phyloP scores from a whole-genome alignment of 1,140 invertebrate species.

The Mizuhopecten yessoensis region DNA sequence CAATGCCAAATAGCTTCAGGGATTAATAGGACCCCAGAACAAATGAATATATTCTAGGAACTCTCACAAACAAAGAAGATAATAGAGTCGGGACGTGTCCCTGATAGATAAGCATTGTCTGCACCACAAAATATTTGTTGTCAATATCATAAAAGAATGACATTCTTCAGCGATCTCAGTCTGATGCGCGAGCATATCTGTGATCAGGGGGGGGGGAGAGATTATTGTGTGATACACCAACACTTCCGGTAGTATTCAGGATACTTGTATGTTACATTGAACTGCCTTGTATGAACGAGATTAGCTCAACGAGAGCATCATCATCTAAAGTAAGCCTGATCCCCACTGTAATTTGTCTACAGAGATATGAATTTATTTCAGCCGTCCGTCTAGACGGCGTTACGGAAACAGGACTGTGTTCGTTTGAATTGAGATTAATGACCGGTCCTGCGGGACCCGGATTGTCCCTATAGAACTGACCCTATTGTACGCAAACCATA shows the following conservation, averaged over 20 bases:
- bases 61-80: too few relatives aligned
- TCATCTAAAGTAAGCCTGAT: background rate
- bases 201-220: background rate
- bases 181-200: too few relatives aligned
- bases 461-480: background rate
- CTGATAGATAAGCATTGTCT: too few relatives aligned
- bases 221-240: background rate
- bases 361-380: constrained; percentile 34
- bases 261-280: background rate
- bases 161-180: too few relatives aligned
- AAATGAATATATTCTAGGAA: too few relatives aligned
- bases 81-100: too few relatives aligned
- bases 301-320: constrained; percentile 25
- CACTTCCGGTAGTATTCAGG: background rate
- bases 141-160: too few relatives aligned
- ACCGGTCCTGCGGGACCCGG: background rate
- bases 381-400: background rate
- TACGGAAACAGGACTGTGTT: background rate
- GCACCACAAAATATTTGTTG: too few relatives aligned
- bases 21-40: too few relatives aligned
- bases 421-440: background rate
- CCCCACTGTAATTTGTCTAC: background rate
- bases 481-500: background rate
- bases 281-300: background rate
- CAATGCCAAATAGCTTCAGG: too few relatives aligned